A percentile compares a stretch with the other conserved stretches of the same genome.
These are phyloP conservation scores for Charanyca ferruginea DNA, from an alignment of 2,888 invertebrate genomes.

Conservation along the genomic window DNA sequence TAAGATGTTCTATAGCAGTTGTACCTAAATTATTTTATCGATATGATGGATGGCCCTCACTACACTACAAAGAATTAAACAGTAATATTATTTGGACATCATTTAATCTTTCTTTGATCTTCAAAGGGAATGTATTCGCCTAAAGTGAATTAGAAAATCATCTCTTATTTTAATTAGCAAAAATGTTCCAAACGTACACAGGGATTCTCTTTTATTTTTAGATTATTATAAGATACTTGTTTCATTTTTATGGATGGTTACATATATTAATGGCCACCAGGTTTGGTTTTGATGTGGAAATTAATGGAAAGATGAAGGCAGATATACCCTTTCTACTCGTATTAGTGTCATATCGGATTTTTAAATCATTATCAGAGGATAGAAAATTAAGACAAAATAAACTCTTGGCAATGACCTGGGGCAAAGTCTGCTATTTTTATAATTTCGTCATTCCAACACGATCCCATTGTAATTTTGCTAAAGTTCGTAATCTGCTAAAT, in stretches of 20 bases:
- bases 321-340: no score
- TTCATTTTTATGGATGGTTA: constrained; percentile 5
- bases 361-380: no score
- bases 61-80: constrained; percentile 71
- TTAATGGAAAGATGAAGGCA: no score
- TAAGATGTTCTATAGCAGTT: no score
- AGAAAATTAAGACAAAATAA: no score
- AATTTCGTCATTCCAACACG: no score
- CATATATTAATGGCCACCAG: background rate
- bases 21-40: constrained; percentile 42
- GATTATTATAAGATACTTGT: constrained; percentile 5
- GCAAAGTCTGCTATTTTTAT: no score
- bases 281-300: background rate
- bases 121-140: constrained; percentile 71
- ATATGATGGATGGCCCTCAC: constrained; percentile 54
- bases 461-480: no score
- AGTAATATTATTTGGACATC: constrained; percentile 81
- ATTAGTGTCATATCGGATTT: no score
- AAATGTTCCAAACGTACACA: constrained; percentile 28
- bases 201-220: constrained; percentile 30
- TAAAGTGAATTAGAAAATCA: constrained; percentile 62
- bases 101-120: constrained; percentile 83
- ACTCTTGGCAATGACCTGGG: no score
- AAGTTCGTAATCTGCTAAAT: no score
- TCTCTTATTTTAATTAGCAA: constrained; percentile 52